Conservation (phyloP, 1,140 invertebrate genomes). For the Neuroterus valhalla region DNA sequence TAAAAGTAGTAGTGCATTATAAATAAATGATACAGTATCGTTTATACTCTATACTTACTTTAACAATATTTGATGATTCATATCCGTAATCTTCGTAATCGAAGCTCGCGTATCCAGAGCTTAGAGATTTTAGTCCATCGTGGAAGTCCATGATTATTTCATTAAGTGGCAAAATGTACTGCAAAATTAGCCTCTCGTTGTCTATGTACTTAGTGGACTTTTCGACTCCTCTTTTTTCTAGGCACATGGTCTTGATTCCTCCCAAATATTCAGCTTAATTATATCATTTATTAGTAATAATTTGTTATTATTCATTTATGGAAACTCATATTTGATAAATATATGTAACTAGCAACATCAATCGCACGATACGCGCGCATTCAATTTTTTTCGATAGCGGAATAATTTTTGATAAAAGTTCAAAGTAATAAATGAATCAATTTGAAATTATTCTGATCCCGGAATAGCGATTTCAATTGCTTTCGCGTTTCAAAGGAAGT, state of each 20-base stretch:
- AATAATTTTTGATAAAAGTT: too few species aligned
- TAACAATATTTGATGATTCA: slow-evolving; percentile 81
- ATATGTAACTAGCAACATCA: too few species aligned
- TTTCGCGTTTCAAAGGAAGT: too few species aligned
- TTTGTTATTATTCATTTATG: not conserved
- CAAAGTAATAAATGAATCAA: too few species aligned
- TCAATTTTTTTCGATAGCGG: too few species aligned
- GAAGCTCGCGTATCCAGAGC: slow-evolving; percentile 97
- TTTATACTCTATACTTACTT: slow-evolving; percentile 76
- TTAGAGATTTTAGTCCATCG: slow-evolving; percentile 91
- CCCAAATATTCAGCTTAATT: slow-evolving; percentile 81
- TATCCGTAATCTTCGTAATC: slow-evolving; percentile 97
- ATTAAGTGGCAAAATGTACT: slow-evolving; percentile 90
- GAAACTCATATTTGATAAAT: slow-evolving; percentile 28
- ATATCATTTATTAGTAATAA: slow-evolving; percentile 8
- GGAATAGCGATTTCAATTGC: too few species aligned
- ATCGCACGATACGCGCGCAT: too few species aligned
- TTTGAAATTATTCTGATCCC: too few species aligned
- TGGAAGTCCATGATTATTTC: slow-evolving; percentile 98
- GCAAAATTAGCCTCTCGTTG: slow-evolving; percentile 86
- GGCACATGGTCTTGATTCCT: slow-evolving; percentile 82
- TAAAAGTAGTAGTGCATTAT: slow-evolving; percentile 31
- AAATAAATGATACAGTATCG: slow-evolving; percentile 11
- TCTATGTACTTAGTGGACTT: slow-evolving; percentile 87
- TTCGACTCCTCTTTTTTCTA: slow-evolving; percentile 87